A percentile compares a stretch with the other conserved stretches of the same genome.
Conservation (phyloP, 2,113 vertebrate species). For the Oreochromis spilurus region DNA sequence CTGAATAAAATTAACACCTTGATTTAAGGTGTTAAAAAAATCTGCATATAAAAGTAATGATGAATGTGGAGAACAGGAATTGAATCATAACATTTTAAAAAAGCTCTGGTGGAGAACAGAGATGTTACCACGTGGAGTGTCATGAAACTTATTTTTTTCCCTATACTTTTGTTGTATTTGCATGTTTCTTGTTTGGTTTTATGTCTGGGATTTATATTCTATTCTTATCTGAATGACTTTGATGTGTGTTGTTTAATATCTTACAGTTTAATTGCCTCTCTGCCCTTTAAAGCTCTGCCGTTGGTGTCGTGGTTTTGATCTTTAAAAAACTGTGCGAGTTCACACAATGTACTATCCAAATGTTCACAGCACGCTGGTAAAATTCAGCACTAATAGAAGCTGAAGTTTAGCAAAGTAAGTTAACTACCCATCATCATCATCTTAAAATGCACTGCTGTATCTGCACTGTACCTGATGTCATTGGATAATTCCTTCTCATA, state of each 20-base stretch:
- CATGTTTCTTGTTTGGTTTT: not conserved
- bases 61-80: not conserved
- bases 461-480: slow-evolving; percentile 73
- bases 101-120: not conserved
- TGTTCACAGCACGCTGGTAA: not conserved
- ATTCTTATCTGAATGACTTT: not conserved
- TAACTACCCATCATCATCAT: not conserved
- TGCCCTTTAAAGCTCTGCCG: not conserved
- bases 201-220: not conserved
- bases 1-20: not conserved
- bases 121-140: not conserved
- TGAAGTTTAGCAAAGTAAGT: not conserved
- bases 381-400: not conserved
- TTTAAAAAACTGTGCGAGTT: not conserved
- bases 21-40: not conserved
- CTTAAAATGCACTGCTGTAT: not conserved
- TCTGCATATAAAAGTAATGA: not conserved
- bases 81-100: not conserved
- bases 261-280: not conserved
- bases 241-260: not conserved
- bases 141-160: not conserved
- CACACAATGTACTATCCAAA: not conserved
- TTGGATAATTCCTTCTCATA: slow-evolving; percentile 75
- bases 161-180: not conserved
- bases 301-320: not conserved